Evolutionary conservation across 1,140 invertebrate species (phyloP), one percentile per base, ranked within the genome.

Genomic region (Psix sp.): DNA sequence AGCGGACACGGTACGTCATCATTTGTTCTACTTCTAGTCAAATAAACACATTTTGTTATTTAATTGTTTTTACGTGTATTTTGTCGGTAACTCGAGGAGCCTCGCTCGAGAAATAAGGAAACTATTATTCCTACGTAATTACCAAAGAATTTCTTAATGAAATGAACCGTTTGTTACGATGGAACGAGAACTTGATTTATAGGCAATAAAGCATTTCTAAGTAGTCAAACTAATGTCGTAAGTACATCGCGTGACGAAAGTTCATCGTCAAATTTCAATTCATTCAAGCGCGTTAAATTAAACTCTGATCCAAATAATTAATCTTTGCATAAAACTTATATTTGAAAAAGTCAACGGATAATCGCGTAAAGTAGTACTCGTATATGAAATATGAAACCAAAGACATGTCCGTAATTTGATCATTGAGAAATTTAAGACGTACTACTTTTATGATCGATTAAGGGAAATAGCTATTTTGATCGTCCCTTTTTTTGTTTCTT

Each of bases 1-100:
- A 9, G 98, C 98, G 11, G 98, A 99, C 86, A 99, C 98, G 80
- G 98, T 96, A 71, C 38, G 84, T 84, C 17, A n/a, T 24, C 77
- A 54, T 74, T 45, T 57, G 68, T 40, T 51, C 24, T 24, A 40
- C 16, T 29, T 39, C 3, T 6, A 7, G 7, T 3, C n/a, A 2
- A 24, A 24, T 5, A 24, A 24, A 24, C n/a, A 7, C n/a, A n/a
- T n/a, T n/a, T n/a, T n/a, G n/a, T n/a, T n/a, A n/a, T n/a, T n/a
- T n/a, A n/a, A n/a, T n/a, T n/a, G n/a, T n/a, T n/a, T n/a, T n/a
- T n/a, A n/a, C n/a, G n/a, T n/a, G n/a, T n/a, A n/a, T n/a, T n/a
- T n/a, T n/a, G n/a, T n/a, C n/a, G n/a, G n/a, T n/a, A n/a, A n/a
- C n/a, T n/a, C n/a, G n/a, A n/a, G n/a, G 21, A 35, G 18, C 5